Evolutionary conservation across 1,140 invertebrate species (phyloP), one percentile per base, ranked within the genome.

Genomic region (Caenorhabditis briggsae): DNA sequence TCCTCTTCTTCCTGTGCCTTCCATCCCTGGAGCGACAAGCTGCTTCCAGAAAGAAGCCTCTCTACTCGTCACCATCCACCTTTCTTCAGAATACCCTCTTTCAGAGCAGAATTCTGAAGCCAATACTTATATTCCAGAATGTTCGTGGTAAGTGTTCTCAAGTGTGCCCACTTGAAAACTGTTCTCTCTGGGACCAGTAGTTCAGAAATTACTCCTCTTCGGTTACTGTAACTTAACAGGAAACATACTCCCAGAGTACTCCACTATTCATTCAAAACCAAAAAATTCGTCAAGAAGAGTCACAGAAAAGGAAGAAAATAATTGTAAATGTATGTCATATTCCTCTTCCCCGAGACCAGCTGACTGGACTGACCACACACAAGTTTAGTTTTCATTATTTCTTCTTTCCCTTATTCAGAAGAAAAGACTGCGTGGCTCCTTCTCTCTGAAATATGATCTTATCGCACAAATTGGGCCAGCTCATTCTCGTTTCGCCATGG

Each of bases 251-350:
- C 20, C 8, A 25, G 11, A 7, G 59, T 64, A 64, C 20, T 70
- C 33, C 16, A 46, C 20, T 43, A 70, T 70, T 70, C 64, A 70
- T 70, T 70, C 41, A 14, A 70, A 61, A 25, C 20, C 14, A 61
- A 61, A 43, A 70, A 16, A 18, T 70, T 23, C 23, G 33, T 25
- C 64, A 70, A 9, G 7, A 2, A 5, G 33, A 43, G 16, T 33
- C 33, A 33, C 33, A 33, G 33, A 33, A 33, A 33, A 8, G 14
- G n/a, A 33, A 12, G 11, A 14, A 78, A 78, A 78, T 78, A 78
- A 78, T 78, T 78, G 43, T 50, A 50, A 78, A 78, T 78, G 70
- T 70, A 70, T 70, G 64, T 46, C 64, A 70, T 70, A 33, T 70
- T 46, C 16, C 1, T 8, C n/a, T 33, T 46, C 16, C 11, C 53